phyloP scores from a whole-genome alignment of 2,113 vertebrate species.

The Cnemophilus loriae region DNA sequence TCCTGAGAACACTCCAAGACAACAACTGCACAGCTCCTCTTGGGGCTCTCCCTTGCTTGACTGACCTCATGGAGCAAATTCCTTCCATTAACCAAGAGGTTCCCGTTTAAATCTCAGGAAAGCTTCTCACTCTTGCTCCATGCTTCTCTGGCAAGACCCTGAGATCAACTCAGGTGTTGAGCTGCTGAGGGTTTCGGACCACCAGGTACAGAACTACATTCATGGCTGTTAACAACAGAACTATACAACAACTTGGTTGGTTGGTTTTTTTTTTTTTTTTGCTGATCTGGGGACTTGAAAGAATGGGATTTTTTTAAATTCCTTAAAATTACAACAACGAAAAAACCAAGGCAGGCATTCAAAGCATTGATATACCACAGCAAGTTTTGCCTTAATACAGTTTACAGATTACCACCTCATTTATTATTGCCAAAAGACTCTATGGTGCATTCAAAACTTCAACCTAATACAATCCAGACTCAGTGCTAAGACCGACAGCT shows the following conservation, averaged over 20 bases:
- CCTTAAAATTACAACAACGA: neutral
- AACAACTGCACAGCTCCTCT: neutral
- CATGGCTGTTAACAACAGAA: neutral
- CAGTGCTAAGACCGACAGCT: constrained; percentile 41
- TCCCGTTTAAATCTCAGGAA: accelerated
- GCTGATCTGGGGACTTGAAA: neutral
- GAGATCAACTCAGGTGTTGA: neutral
- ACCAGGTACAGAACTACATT: neutral
- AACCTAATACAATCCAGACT: constrained; percentile 24
- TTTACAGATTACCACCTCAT: constrained; percentile 20
- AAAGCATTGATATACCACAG: constrained; percentile 8
- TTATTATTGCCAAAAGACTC: constrained; percentile 71
- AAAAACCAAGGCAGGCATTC: neutral
- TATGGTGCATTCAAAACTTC: neutral
- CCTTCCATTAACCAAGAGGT: neutral
- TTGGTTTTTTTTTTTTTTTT: neutral
- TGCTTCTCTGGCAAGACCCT: neutral
- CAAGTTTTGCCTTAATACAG: constrained; percentile 38
- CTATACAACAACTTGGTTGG: neutral
- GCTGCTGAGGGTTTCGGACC: neutral
- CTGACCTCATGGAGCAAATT: neutral
- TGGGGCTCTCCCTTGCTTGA: neutral
- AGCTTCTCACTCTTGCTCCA: neutral
- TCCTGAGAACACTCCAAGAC: neutral
- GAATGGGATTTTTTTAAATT: neutral